Conservation (phyloP, 2,888 invertebrate genomes). For the Cheilosia urbana region DNA sequence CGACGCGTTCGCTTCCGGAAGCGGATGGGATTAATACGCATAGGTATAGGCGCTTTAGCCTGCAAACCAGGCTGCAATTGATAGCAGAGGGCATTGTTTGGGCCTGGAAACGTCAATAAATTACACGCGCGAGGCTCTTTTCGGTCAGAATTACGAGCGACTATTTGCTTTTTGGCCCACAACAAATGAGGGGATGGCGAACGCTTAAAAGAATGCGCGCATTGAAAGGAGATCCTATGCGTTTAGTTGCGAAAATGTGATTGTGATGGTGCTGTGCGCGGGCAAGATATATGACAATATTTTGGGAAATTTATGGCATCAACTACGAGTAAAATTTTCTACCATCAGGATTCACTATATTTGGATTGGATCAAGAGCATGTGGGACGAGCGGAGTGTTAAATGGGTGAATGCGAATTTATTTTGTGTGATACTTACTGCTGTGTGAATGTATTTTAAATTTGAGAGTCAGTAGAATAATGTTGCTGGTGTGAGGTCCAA, state of each 20-base stretch:
- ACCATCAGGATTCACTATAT: neutral
- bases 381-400: too few relatives aligned
- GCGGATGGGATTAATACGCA: constrained; percentile 62
- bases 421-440: too few relatives aligned
- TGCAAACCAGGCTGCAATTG: constrained; percentile 51
- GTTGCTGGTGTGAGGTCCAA: too few relatives aligned
- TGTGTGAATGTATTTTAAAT: too few relatives aligned
- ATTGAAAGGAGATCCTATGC: constrained; percentile 52
- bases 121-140: constrained; percentile 53
- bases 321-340: neutral
- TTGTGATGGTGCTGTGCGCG: constrained; percentile 7
- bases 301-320: constrained; percentile 36
- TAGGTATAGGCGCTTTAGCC: constrained; percentile 23
- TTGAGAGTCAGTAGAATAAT: too few relatives aligned
- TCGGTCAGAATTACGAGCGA: constrained; percentile 36
- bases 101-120: constrained; percentile 58
- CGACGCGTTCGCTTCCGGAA: constrained; percentile 40
- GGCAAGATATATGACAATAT: constrained; percentile 40
- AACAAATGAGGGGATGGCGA: constrained; percentile 17
- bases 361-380: neutral
- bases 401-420: too few relatives aligned
- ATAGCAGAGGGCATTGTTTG: constrained; percentile 56
- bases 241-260: constrained; percentile 34
- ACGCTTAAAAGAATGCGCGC: constrained; percentile 22
- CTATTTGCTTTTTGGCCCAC: constrained; percentile 35